Conservation (phyloP, 2,113 vertebrate species). For the Cettia cetti region DNA sequence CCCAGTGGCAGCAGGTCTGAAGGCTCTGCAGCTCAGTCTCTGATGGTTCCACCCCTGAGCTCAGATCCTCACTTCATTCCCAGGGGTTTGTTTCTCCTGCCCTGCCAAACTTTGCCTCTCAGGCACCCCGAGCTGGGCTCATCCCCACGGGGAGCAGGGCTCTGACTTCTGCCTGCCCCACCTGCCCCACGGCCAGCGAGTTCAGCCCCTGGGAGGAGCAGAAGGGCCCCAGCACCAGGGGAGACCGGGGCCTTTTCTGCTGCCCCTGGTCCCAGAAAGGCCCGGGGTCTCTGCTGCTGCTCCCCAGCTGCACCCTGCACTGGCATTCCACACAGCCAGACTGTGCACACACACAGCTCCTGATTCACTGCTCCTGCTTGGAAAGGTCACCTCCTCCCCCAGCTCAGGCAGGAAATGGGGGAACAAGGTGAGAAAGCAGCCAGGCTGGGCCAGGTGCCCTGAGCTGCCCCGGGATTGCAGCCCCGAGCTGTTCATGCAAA, state of each 20-base stretch:
- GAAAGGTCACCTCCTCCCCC: background rate
- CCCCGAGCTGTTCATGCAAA: background rate
- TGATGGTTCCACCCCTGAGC: fast-evolving
- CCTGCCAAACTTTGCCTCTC: background rate
- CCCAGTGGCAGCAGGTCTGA: background rate
- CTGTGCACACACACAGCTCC: background rate
- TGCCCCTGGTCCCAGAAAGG: background rate
- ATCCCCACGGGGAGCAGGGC: too few species aligned
- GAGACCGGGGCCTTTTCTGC: background rate
- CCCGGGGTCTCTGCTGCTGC: background rate
- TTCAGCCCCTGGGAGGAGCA: background rate
- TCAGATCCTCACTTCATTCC: background rate
- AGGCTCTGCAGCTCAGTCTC: background rate
- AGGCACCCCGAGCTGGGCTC: background rate
- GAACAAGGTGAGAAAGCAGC: slow-evolving; percentile 29
- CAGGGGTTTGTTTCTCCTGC: fast-evolving
- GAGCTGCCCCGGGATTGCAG: background rate
- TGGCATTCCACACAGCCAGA: background rate
- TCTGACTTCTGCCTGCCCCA: too few species aligned
- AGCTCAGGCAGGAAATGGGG: background rate
- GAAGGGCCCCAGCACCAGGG: background rate
- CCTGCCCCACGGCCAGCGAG: too few species aligned
- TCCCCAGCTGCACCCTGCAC: background rate
- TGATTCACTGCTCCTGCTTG: slow-evolving; percentile 6
- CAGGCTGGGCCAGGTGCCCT: background rate